A percentile compares a stretch with the other conserved stretches of the same genome.
phyloP scores from a whole-genome alignment of 2,113 vertebrate species.

The Protobothrops flavoviridis region DNA sequence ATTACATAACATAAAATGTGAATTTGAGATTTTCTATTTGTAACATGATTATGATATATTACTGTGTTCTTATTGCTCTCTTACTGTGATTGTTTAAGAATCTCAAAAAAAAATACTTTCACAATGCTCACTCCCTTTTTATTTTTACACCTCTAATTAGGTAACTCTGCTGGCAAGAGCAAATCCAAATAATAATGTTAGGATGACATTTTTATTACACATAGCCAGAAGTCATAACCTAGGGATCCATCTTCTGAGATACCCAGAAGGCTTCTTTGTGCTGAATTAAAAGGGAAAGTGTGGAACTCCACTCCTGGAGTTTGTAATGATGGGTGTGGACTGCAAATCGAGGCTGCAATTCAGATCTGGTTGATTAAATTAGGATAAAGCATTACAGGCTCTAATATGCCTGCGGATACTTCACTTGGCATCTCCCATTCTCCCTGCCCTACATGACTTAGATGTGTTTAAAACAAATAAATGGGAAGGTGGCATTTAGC shows the following conservation, averaged over 20 bases:
- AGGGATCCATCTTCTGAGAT: background rate
- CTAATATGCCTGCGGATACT: background rate
- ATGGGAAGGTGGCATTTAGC: background rate
- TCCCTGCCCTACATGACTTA: background rate
- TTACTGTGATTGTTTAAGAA: background rate
- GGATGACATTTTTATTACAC: background rate
- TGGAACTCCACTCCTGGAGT: background rate
- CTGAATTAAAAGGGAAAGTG: background rate
- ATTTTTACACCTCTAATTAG: background rate
- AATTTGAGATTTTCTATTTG: background rate
- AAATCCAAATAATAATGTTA: background rate
- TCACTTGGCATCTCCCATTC: background rate
- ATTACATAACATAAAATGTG: background rate
- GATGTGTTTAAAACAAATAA: background rate
- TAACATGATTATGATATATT: background rate
- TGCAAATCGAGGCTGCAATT: background rate
- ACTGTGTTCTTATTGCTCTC: background rate
- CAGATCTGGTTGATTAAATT: background rate
- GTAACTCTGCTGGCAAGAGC: background rate
- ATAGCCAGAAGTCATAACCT: background rate
- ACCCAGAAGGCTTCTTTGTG: background rate
- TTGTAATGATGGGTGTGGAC: background rate
- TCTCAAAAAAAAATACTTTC: background rate
- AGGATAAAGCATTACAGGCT: background rate
- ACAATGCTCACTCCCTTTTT: background rate